phyloP scores from a whole-genome alignment of 2,797 vertebrate genomes.

The Hyperoplus immaculatus region DNA sequence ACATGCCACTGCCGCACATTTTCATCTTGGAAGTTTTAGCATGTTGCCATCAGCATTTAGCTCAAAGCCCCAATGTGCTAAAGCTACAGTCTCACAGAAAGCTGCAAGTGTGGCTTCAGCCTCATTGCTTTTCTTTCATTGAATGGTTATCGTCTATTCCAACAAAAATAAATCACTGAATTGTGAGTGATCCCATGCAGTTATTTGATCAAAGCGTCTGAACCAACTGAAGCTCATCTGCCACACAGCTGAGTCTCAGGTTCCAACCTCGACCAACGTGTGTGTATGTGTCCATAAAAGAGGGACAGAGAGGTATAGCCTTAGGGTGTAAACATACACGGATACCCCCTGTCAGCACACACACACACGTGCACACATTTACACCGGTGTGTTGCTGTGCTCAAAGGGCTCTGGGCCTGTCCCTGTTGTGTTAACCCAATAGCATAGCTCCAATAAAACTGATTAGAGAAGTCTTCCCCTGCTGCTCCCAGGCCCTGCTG shows the following conservation, averaged over 20 bases:
- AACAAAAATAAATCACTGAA: background rate
- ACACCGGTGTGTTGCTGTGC: conserved; percentile 43
- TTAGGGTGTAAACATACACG: conserved; percentile 63
- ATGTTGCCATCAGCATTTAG: background rate
- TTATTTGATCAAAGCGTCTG: conserved; percentile 39
- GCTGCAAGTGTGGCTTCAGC: background rate
- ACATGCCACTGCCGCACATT: background rate
- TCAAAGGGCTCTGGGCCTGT: conserved; percentile 47
- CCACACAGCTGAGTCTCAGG: conserved; percentile 58
- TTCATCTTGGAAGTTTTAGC: background rate
- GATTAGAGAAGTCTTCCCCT: conserved; percentile 82
- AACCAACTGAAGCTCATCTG: conserved; percentile 57
- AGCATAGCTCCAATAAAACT: conserved; percentile 81
- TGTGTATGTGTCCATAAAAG: conserved; percentile 32
- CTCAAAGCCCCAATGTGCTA: background rate
- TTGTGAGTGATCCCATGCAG: conserved; percentile 39
- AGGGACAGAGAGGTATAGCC: conserved; percentile 49
- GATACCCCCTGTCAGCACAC: conserved; percentile 32
- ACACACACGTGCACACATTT: conserved; percentile 50
- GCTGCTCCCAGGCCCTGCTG: conserved; percentile 70
- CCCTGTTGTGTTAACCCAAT: conserved; percentile 83
- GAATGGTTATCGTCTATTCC: background rate
- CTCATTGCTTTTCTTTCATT: conserved; percentile 8
- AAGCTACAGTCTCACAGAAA: background rate
- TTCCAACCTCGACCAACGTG: conserved; percentile 18